Evolutionary conservation across 2,797 vertebrate species (phyloP).

Genomic region (Sebastes baramenuke): DNA sequence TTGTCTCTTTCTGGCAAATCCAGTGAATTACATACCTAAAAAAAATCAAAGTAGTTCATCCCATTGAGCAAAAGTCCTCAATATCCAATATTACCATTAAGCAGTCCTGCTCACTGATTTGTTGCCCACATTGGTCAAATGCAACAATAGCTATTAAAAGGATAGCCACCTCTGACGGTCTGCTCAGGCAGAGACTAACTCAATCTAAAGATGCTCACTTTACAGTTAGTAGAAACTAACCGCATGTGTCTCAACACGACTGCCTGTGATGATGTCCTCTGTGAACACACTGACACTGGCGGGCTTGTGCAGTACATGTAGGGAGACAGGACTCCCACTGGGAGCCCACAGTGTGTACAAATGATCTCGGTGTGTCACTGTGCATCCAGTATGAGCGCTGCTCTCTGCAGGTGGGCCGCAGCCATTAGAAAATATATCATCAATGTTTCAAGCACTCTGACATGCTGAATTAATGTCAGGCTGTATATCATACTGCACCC

Average conservation of each 20-base stretch:
- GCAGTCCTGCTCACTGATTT: neutral
- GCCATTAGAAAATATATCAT: constrained; percentile 34
- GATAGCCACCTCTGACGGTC: neutral
- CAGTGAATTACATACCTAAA: neutral
- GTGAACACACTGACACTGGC: constrained; percentile 15
- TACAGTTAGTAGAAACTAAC: neutral
- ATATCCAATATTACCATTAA: neutral
- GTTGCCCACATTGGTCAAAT: neutral
- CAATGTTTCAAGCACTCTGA: constrained; percentile 29
- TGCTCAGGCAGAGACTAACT: neutral
- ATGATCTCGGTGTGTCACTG: constrained; percentile 44
- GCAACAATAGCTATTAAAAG: neutral
- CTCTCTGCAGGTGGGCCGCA: constrained; percentile 51
- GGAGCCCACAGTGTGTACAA: constrained; percentile 29
- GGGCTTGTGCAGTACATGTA: constrained; percentile 10
- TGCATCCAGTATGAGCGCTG: constrained; percentile 27
- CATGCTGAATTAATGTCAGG: constrained; percentile 16
- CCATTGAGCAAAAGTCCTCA: neutral
- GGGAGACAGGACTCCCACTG: constrained; percentile 41
- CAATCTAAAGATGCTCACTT: neutral
- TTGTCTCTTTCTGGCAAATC: neutral
- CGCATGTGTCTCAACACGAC: neutral
- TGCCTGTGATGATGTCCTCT: constrained; percentile 13
- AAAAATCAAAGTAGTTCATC: neutral
- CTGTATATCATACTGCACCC: neutral